A percentile compares a stretch with the other conserved stretches of the same genome.
Evolutionary conservation across 1,140 invertebrate genomes (phyloP).

Genomic region (Aricia agestis): DNA sequence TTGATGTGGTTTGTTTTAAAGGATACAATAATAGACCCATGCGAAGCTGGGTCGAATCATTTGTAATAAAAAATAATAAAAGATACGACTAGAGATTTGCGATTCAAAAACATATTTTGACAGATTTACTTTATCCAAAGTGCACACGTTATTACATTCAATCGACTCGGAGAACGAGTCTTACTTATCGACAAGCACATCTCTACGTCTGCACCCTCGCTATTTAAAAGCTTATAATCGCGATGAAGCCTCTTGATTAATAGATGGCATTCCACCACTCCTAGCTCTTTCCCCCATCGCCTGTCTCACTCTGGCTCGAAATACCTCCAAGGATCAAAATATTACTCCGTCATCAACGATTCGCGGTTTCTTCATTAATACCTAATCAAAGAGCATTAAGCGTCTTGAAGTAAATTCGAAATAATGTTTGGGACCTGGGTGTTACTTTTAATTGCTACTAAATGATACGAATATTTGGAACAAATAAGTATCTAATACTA

Average conservation of each 20-base stretch:
- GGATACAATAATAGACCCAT: too few species aligned
- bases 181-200: neutral
- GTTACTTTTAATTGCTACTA: too few species aligned
- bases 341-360: neutral
- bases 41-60: too few species aligned
- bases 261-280: conserved; percentile 42
- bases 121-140: too few species aligned
- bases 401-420: too few species aligned
- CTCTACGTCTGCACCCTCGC: conserved; percentile 47
- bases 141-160: neutral
- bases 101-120: too few species aligned
- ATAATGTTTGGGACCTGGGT: too few species aligned
- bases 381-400: neutral
- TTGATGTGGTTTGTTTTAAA: too few species aligned
- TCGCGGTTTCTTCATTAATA: neutral
- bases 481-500: too few species aligned
- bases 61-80: too few species aligned
- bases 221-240: conserved; percentile 71
- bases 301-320: conserved; percentile 9
- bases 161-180: neutral
- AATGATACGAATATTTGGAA: too few species aligned
- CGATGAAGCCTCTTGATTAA: conserved; percentile 68
- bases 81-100: too few species aligned
- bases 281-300: conserved; percentile 24
- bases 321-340: neutral